phyloP scores from a whole-genome alignment of 2,113 vertebrate genomes.

The Tragelaphus imberbis region DNA sequence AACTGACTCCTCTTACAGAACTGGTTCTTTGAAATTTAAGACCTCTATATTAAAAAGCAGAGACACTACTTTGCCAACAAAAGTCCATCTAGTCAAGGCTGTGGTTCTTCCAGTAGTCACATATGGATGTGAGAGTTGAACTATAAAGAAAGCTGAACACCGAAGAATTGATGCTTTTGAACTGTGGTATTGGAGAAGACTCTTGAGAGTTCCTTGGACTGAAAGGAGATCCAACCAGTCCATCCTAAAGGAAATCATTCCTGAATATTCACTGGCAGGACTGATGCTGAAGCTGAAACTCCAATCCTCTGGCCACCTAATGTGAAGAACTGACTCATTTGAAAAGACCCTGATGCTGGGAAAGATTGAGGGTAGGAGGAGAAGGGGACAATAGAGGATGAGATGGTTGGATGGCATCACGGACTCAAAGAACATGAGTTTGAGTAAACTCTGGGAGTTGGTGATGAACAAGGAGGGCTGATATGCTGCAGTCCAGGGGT shows the following conservation, averaged over 20 bases:
- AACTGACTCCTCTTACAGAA: not conserved
- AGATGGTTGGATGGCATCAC: not conserved
- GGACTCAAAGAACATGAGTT: not conserved
- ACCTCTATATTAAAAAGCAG: not conserved
- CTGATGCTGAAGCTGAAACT: not conserved
- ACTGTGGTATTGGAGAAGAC: not conserved
- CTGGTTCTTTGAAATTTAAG: slow-evolving; percentile 1
- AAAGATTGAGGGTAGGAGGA: not conserved
- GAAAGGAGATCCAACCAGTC: not conserved
- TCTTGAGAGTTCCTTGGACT: not conserved
- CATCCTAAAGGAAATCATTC: not conserved
- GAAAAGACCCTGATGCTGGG: not conserved
- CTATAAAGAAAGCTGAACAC: not conserved
- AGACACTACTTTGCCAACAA: not conserved
- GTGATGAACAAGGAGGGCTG: not conserved
- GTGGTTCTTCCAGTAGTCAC: not conserved
- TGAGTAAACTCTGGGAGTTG: not conserved
- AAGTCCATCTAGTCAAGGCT: not conserved
- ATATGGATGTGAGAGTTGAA: not conserved
- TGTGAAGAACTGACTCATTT: not conserved
- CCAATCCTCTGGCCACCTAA: not conserved
- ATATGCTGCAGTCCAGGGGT: not conserved
- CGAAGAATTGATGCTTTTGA: not conserved
- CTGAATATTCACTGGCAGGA: not conserved
- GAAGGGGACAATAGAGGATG: not conserved